Evolutionary conservation across 2,113 vertebrate species (phyloP).

Genomic region (Panurus biarmicus): DNA sequence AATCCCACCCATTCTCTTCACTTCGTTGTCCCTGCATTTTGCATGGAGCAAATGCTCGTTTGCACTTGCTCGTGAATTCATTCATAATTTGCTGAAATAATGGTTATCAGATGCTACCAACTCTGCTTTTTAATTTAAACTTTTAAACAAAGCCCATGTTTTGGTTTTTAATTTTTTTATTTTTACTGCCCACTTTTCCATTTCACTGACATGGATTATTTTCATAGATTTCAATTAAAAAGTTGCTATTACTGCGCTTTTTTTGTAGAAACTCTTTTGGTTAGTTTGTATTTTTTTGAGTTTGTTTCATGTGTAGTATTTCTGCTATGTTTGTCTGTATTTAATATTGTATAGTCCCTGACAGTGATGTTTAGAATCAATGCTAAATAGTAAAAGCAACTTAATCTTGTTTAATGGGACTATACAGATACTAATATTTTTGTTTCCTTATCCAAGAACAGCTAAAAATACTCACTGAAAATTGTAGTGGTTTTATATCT

Average conservation of each 20-base stretch:
- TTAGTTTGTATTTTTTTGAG: slow-evolving; percentile 49
- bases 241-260: slow-evolving; percentile 27
- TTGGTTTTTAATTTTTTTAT: too few relatives aligned
- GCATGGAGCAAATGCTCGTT: neutral
- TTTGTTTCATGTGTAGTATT: slow-evolving; percentile 24
- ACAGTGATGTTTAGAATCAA: slow-evolving; percentile 17
- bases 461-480: slow-evolving; percentile 69
- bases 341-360: slow-evolving; percentile 74
- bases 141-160: slow-evolving; percentile 11
- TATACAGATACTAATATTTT: slow-evolving; percentile 69
- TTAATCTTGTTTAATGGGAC: slow-evolving; percentile 49
- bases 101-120: slow-evolving; percentile 43
- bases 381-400: neutral
- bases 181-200: slow-evolving; percentile 47
- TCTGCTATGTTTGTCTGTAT: slow-evolving; percentile 57
- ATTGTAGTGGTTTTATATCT: neutral
- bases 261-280: slow-evolving; percentile 49
- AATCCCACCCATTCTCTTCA: neutral
- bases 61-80: neutral
- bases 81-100: neutral
- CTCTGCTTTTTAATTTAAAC: slow-evolving; percentile 45
- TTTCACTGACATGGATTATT: slow-evolving; percentile 39
- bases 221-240: slow-evolving; percentile 35
- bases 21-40: slow-evolving; percentile 1
- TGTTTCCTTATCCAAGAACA: slow-evolving; percentile 84